A percentile compares a stretch with the other conserved stretches of the same genome.
phyloP scores from a whole-genome alignment of 2,888 invertebrate species.

The Epinotia demarniana region DNA sequence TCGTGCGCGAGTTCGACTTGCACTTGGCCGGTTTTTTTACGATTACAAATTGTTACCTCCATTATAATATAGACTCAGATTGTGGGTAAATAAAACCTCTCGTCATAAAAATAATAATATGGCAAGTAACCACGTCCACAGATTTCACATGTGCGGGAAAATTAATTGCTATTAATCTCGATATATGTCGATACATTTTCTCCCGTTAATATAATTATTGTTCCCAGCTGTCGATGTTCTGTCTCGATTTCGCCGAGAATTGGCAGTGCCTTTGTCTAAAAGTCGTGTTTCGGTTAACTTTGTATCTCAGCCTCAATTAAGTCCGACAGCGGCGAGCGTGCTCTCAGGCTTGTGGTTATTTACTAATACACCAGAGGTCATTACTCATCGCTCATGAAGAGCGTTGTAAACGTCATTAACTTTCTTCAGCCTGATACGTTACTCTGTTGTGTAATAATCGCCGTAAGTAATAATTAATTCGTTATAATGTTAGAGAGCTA shows the following conservation, averaged over 20 bases:
- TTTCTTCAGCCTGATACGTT: slow-evolving; percentile 70
- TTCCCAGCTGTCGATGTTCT: slow-evolving; percentile 58
- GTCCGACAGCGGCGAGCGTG: slow-evolving; percentile 67
- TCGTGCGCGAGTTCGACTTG: no score
- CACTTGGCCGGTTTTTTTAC: no score
- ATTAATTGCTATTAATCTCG: slow-evolving; percentile 56
- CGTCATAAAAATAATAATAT: slow-evolving; percentile 31
- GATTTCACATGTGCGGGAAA: slow-evolving; percentile 33
- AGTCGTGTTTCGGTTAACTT: slow-evolving; percentile 67
- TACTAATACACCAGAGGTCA: slow-evolving; percentile 70
- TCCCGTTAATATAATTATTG: slow-evolving; percentile 64
- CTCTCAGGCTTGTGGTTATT: slow-evolving; percentile 71
- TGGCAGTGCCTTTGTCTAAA: slow-evolving; percentile 73
- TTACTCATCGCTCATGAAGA: slow-evolving; percentile 71
- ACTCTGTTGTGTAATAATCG: slow-evolving; percentile 60
- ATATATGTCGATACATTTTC: slow-evolving; percentile 61
- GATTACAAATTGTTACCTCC: neutral
- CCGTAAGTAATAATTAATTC: slow-evolving; percentile 63
- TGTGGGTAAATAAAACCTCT: slow-evolving; percentile 23
- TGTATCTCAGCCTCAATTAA: slow-evolving; percentile 74
- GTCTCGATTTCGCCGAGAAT: slow-evolving; percentile 60
- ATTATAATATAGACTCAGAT: slow-evolving; percentile 7
- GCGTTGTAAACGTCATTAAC: slow-evolving; percentile 68
- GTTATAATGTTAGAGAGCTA: slow-evolving; percentile 57
- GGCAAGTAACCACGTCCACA: slow-evolving; percentile 30